A percentile compares a stretch with the other conserved stretches of the same genome.
phyloP scores from a whole-genome alignment of 2,113 vertebrate genomes.

The Silurus meridionalis region DNA sequence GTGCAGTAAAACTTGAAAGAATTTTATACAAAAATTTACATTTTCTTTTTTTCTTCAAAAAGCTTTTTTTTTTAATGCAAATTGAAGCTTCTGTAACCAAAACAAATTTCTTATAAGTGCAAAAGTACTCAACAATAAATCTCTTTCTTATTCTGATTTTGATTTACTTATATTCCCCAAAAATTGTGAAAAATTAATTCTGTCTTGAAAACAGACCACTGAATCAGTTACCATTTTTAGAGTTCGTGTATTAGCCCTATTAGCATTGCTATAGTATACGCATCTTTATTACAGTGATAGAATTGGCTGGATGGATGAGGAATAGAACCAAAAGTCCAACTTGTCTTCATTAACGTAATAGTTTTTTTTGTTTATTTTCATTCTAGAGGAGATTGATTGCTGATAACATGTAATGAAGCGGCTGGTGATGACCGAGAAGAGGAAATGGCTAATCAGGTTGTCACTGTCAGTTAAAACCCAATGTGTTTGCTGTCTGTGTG shows the following conservation, averaged over 20 bases:
- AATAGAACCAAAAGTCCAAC: constrained; percentile 24
- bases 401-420: constrained; percentile 48
- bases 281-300: constrained; percentile 36
- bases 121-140: too few species aligned
- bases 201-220: background rate
- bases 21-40: too few species aligned
- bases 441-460: constrained; percentile 35
- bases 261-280: constrained; percentile 42
- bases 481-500: constrained; percentile 24
- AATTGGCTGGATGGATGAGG: constrained; percentile 31
- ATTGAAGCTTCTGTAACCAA: too few species aligned
- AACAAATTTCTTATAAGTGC: too few species aligned
- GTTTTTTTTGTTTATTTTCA: constrained; percentile 46
- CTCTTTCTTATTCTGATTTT: too few species aligned
- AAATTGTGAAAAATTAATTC: too few species aligned
- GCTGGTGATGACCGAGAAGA: constrained; percentile 21
- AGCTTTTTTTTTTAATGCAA: too few species aligned
- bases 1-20: too few species aligned
- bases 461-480: constrained; percentile 20
- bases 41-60: too few species aligned
- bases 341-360: constrained; percentile 46
- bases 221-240: background rate
- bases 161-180: too few species aligned
- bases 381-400: constrained; percentile 51
- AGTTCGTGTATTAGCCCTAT: background rate